These are phyloP conservation scores for Oncorhynchus mykiss DNA, from an alignment of 2,113 vertebrate genomes.

Conservation along the genomic window DNA sequence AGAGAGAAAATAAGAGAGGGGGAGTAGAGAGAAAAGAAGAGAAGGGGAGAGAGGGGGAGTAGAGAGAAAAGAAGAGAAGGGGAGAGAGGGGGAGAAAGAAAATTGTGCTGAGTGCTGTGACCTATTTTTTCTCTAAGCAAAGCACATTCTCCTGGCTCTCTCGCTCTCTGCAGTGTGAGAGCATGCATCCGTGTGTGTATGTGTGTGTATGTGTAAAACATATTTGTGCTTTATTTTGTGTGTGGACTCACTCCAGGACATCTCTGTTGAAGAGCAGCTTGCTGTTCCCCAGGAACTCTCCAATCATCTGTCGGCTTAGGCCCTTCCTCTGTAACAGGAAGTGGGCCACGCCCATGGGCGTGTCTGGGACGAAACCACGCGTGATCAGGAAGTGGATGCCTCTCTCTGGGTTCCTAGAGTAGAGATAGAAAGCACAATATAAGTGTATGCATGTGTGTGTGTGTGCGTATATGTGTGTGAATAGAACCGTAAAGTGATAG, in stretches of 20 bases:
- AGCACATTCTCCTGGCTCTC: slow-evolving; percentile 44
- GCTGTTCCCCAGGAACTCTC: slow-evolving; percentile 79
- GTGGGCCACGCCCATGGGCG: slow-evolving; percentile 95
- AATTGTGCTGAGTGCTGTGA: slow-evolving; percentile 51
- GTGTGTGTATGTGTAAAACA: not conserved
- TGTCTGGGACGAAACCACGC: slow-evolving; percentile 94
- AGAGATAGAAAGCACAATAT: slow-evolving; percentile 27
- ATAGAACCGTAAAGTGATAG: slow-evolving; percentile 22
- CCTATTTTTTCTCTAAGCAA: slow-evolving; percentile 69
- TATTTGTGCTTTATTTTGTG: not conserved
- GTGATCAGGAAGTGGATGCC: slow-evolving; percentile 98
- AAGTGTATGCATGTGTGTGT: slow-evolving; percentile 11
- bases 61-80: too few relatives aligned
- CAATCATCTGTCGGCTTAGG: slow-evolving; percentile 80
- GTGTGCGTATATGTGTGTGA: not conserved
- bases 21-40: too few relatives aligned
- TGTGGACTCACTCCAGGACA: slow-evolving; percentile 73
- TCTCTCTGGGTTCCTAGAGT: slow-evolving; percentile 91
- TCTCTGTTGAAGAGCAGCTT: slow-evolving; percentile 81
- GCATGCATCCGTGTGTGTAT: not conserved
- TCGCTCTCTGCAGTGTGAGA: slow-evolving; percentile 27
- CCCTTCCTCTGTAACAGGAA: slow-evolving; percentile 94
- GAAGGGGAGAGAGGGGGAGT: too few relatives aligned
- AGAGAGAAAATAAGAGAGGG: too few relatives aligned
- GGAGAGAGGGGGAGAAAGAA: too few relatives aligned